Evolutionary conservation across 2,888 invertebrate genomes (phyloP), one percentile per base, ranked within the genome.

Genomic region (Didymodactylos carnosus): DNA sequence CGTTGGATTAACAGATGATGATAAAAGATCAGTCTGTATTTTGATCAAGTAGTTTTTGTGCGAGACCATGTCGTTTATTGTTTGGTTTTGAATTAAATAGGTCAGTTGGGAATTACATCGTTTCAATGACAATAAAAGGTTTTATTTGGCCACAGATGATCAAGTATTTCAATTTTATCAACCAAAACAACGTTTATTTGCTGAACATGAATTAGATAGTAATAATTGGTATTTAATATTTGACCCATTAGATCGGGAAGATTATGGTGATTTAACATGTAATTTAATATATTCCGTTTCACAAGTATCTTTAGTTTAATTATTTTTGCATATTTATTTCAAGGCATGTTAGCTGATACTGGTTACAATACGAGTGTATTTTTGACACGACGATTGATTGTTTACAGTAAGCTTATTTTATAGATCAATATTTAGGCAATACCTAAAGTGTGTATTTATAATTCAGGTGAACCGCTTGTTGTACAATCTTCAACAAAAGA

Each of bases 401-500:
- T 74, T 11, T 71, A 71, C 29, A 74, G 74, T 70, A n/a, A n/a
- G n/a, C n/a, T n/a, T n/a, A n/a, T n/a, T n/a, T n/a, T n/a, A n/a
- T n/a, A n/a, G 25, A 46, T 19, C 35, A n/a, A 35, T 49, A 13
- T 62, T 62, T 13, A 27, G 4, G 3, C n/a, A n/a, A n/a, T n/a
- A n/a, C n/a, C n/a, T n/a, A n/a, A n/a, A n/a, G n/a, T 43, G 13
- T 43, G 43, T 14, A 13, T 13, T n/a, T n/a, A n/a, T n/a, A 14
- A 39, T 4, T 72, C 16, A 53, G 72, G 53, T 40, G 75, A 75
- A 53, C 75, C 75, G 19, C 69, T 72, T 6, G 71, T 75, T 70
- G 41, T 72, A 13, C 71, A 75, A 46, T 72, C 71, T 14, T 75
- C 75, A 51, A 75, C 75, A 19, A 75, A 72, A 70, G 75, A 75